Evolutionary conservation across 2,888 invertebrate genomes (phyloP), one percentile per base, ranked within the genome.

Genomic region (Psylliodes chrysocephalus): DNA sequence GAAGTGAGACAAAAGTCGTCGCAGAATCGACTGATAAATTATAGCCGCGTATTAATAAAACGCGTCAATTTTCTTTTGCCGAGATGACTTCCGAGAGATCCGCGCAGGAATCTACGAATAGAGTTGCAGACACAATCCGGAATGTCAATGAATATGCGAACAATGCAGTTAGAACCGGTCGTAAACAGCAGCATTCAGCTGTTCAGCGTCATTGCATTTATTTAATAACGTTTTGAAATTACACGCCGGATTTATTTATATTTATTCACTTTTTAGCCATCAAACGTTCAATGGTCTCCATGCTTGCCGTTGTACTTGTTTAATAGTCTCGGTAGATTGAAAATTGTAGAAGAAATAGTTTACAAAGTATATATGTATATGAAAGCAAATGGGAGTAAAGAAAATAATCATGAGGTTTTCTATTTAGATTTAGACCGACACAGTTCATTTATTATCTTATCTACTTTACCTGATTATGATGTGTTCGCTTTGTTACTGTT

Each of bases 91-190:
- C 33, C 33, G 33, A 33, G 5, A 33, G 2, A 33, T 33, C 33
- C 4, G 33, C 12, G 33, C 3, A 5, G 12, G 33, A 33, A 33
- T 33, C 33, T 33, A 33, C 33, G 12, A 8, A 33, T 33, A 33
- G 12, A 33, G 22, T 22, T 22, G 22, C 22, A 22, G 8, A 33
- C 12, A 33, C 10, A 33, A 33, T 33, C 12, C 10, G 40, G 38
- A 25, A 53, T 53, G 53, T 40, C 40, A 15, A 53, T 53, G 35
- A 53, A 53, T 53, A 53, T 53, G 40, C 53, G 40, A 53, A 53
- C 53, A 53, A 53, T 53, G 53, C 53, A 35, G 53, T 52, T 19
- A 52, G 19, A 52, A n/a, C 17, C 19, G 52, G 52, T 52, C 52
- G 52, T 52, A 52, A 52, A 52, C 12, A 19, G 18, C 17, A 19